These are phyloP conservation scores for Cavia porcellus DNA, from an alignment of 2,113 vertebrate species.

Conservation along the genomic window DNA sequence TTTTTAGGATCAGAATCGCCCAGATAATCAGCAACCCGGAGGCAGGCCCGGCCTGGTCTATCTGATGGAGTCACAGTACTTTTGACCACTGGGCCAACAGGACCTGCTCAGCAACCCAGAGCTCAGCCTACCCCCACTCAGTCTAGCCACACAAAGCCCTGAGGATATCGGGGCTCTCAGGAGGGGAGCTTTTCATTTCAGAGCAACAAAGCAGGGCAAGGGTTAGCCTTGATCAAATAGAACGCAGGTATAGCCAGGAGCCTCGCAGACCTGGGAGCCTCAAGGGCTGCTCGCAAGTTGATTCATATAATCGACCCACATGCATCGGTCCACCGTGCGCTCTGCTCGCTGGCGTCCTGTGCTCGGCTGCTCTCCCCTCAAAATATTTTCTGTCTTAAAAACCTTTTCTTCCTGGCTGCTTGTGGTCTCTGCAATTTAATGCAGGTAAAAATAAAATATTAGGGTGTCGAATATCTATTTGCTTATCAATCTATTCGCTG, in stretches of 20 bases:
- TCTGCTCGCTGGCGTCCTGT: not conserved
- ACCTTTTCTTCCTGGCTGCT: not conserved
- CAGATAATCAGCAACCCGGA: not conserved
- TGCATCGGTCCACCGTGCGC: not conserved
- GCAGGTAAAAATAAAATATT: conserved; percentile 1
- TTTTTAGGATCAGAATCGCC: not conserved
- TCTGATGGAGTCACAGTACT: not conserved
- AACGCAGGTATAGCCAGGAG: not conserved
- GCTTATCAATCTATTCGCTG: not conserved
- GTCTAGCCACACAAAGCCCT: not conserved
- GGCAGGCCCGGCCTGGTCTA: not conserved
- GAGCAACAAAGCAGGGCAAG: not conserved
- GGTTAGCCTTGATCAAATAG: not conserved
- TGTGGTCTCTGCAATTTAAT: not conserved
- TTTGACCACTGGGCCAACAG: not conserved
- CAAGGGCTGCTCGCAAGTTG: not conserved
- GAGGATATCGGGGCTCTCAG: not conserved
- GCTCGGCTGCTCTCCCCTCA: not conserved
- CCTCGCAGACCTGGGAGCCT: no score
- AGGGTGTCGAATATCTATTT: not conserved
- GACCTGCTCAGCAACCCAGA: not conserved
- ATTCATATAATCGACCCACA: not conserved
- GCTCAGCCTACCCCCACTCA: not conserved
- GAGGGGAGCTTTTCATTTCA: not conserved
- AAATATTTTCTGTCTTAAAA: not conserved